These are phyloP conservation scores for Perca fluviatilis DNA, from an alignment of 2,113 vertebrate species.

Conservation along the genomic window DNA sequence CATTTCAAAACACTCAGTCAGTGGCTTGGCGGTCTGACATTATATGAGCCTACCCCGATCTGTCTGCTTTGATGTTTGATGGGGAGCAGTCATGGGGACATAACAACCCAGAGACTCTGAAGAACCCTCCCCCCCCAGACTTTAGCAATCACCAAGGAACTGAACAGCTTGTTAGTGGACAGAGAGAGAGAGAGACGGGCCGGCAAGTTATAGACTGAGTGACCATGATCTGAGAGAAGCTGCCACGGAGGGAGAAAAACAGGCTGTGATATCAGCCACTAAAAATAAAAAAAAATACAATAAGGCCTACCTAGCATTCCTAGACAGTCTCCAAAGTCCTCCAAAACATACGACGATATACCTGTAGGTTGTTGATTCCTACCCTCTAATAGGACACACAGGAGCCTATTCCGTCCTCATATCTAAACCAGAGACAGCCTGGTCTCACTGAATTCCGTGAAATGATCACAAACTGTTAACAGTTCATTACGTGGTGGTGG, in stretches of 20 bases:
- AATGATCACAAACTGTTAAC: too few relatives aligned
- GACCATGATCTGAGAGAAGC: not conserved
- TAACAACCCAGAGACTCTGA: constrained; percentile 2
- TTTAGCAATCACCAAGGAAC: not conserved
- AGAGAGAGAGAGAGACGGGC: not conserved
- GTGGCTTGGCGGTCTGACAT: not conserved
- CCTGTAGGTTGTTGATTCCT: too few relatives aligned
- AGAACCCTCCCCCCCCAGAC: not conserved
- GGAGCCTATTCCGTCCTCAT: too few relatives aligned
- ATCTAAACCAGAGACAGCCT: too few relatives aligned
- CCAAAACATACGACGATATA: too few relatives aligned
- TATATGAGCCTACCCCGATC: constrained; percentile 42
- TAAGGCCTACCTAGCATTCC: too few relatives aligned
- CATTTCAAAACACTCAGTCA: not conserved
- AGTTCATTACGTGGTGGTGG: too few relatives aligned
- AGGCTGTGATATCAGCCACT: not conserved
- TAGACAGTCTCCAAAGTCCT: too few relatives aligned
- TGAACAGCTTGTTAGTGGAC: not conserved
- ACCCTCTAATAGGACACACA: too few relatives aligned
- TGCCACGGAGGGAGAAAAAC: not conserved
- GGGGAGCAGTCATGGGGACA: not conserved
- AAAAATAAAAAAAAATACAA: not conserved
- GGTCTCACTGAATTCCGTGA: too few relatives aligned
- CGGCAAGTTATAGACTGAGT: not conserved
- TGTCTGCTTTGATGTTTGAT: not conserved